phyloP scores from a whole-genome alignment of 1,140 invertebrate species.

The Drosophila subpulchrella region DNA sequence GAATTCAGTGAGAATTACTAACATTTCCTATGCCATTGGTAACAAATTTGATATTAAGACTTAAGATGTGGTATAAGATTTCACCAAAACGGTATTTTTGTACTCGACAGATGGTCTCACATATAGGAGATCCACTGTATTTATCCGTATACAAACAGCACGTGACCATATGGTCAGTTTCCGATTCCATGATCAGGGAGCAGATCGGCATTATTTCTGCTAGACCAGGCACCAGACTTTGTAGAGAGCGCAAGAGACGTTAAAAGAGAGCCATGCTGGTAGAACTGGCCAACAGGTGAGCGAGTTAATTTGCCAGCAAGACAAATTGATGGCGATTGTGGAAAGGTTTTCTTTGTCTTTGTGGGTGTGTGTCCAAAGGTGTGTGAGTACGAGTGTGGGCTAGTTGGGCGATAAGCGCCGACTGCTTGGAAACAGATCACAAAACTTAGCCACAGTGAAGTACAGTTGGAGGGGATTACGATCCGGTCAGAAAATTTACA shows the following conservation, averaged over 20 bases:
- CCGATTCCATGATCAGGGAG: slow-evolving; percentile 22
- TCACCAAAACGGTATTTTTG: neutral
- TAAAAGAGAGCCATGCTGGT: neutral
- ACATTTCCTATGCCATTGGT: too few relatives aligned
- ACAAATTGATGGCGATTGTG: slow-evolving; percentile 74
- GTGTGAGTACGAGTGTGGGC: slow-evolving; percentile 32
- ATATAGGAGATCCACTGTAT: slow-evolving; percentile 6
- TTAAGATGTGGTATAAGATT: too few relatives aligned
- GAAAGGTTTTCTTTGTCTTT: slow-evolving; percentile 66
- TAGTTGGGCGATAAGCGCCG: slow-evolving; percentile 57
- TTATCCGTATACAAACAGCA: slow-evolving; percentile 12
- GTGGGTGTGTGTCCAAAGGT: slow-evolving; percentile 24
- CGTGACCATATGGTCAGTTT: slow-evolving; percentile 44
- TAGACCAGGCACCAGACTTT: slow-evolving; percentile 25
- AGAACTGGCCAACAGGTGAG: slow-evolving; percentile 38
- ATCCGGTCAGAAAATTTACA: too few relatives aligned
- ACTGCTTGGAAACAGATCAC: slow-evolving; percentile 59
- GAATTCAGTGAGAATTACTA: too few relatives aligned
- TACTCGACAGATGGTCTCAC: neutral
- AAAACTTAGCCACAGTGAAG: slow-evolving; percentile 15
- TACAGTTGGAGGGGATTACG: neutral
- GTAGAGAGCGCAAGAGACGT: slow-evolving; percentile 4
- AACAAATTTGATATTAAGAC: too few relatives aligned
- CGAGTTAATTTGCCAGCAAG: slow-evolving; percentile 73
- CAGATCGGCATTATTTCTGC: slow-evolving; percentile 43